phyloP scores from a whole-genome alignment of 2,888 invertebrate species.

The Noctua fimbriata region DNA sequence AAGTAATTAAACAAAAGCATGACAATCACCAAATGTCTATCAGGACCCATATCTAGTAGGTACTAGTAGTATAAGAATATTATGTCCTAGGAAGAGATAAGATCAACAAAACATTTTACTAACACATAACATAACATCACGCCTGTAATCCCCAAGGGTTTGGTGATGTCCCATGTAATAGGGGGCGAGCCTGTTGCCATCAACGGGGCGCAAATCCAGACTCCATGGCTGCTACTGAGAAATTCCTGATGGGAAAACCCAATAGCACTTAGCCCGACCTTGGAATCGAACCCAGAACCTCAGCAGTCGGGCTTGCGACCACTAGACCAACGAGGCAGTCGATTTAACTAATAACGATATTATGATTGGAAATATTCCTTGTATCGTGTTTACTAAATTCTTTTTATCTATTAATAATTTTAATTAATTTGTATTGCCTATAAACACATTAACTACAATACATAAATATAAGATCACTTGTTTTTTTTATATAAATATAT shows the following conservation, averaged over 20 bases:
- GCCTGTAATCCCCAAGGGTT: not conserved
- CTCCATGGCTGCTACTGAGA: not conserved
- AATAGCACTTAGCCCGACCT: not conserved
- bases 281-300: too few relatives aligned
- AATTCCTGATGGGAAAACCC: not conserved
- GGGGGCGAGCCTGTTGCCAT: not conserved
- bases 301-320: not conserved
- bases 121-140: not conserved
- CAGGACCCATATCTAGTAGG: not conserved
- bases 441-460: slow-evolving; percentile 6
- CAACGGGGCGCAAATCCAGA: not conserved
- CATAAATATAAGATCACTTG: not conserved
- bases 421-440: not conserved
- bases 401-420: not conserved
- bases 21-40: not conserved
- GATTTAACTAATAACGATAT: not conserved
- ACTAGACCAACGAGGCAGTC: not conserved
- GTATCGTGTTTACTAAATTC: not conserved
- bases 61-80: not conserved
- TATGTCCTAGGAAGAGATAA: not conserved
- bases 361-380: not conserved
- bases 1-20: not conserved
- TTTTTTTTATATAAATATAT: too few relatives aligned
- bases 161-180: too few relatives aligned
- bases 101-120: too few relatives aligned